Percentiles rank a stretch among this genome's conserved stretches.
These are phyloP conservation scores for Nomada fucata DNA, from an alignment of 2,888 invertebrate species.

Conservation along the genomic window DNA sequence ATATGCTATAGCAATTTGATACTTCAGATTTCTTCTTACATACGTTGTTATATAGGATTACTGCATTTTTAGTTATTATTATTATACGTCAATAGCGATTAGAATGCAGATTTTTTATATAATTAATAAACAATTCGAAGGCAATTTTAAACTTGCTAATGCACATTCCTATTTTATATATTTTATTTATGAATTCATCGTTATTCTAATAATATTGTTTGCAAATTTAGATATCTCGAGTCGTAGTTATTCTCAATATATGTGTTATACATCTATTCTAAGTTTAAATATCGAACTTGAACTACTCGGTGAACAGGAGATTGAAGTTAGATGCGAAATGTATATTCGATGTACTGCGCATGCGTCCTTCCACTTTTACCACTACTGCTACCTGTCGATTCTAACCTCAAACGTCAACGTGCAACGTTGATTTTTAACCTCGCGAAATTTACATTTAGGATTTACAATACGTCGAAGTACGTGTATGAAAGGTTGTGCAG, in stretches of 20 bases:
- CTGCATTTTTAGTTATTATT: too few relatives aligned
- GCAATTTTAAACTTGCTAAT: not conserved
- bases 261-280: not conserved
- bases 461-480: constrained; percentile 19
- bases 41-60: too few relatives aligned
- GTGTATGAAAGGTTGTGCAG: constrained; percentile 8
- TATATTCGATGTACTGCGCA: constrained; percentile 62
- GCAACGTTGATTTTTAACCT: constrained; percentile 67
- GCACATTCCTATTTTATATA: not conserved
- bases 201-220: not conserved
- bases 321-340: constrained; percentile 46
- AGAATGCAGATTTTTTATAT: too few relatives aligned
- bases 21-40: too few relatives aligned
- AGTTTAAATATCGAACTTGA: constrained; percentile 27
- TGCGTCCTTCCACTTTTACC: constrained; percentile 56
- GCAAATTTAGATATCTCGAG: not conserved
- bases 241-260: not conserved
- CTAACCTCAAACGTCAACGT: constrained; percentile 81
- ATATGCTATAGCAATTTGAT: too few relatives aligned
- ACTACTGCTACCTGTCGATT: constrained; percentile 80
- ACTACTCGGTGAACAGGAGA: constrained; percentile 41
- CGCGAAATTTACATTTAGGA: constrained; percentile 43
- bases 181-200: not conserved
- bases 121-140: too few relatives aligned
- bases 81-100: too few relatives aligned